Percentiles rank a stretch among this genome's conserved stretches.
phyloP scores from a whole-genome alignment of 1,140 invertebrate genomes.

The Wasmannia auropunctata region DNA sequence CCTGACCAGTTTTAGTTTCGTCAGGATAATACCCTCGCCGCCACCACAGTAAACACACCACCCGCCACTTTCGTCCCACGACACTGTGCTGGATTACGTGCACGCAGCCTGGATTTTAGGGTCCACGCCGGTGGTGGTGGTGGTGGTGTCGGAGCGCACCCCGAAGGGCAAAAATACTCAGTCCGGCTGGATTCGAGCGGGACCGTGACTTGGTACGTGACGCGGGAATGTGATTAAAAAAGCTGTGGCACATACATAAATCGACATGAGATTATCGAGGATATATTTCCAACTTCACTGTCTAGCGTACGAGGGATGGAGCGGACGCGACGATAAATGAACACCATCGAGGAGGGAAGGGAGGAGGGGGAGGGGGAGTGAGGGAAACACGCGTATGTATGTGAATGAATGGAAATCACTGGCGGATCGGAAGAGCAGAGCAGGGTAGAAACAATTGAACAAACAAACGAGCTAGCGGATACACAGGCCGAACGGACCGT shows the following conservation, averaged over 20 bases:
- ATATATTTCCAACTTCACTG: not conserved
- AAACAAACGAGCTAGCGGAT: conserved; percentile 40
- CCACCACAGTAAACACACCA: conserved; percentile 57
- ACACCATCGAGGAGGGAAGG: no score
- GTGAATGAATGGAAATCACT: conserved; percentile 29
- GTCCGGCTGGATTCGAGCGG: conserved; percentile 6
- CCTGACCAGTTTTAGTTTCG: conserved; percentile 49
- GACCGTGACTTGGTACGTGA: conserved; percentile 9
- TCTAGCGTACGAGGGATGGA: not conserved
- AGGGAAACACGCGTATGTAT: not conserved
- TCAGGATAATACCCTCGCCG: conserved; percentile 58
- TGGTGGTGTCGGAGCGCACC: not conserved
- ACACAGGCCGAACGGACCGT: not conserved
- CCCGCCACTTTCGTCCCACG: conserved; percentile 57
- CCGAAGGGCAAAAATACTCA: conserved; percentile 19
- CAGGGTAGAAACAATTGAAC: not conserved
- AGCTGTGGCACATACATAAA: conserved; percentile 23
- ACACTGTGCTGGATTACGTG: conserved; percentile 51
- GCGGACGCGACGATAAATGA: not conserved
- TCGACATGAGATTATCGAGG: not conserved
- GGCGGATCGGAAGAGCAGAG: not conserved
- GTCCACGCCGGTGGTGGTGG: not conserved
- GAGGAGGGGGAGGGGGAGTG: not conserved
- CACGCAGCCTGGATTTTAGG: conserved; percentile 44
- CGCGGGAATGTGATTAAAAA: conserved; percentile 5